Base-by-base conservation (phyloP, 1,140 invertebrate species). In the Euschistus heros region DNA sequence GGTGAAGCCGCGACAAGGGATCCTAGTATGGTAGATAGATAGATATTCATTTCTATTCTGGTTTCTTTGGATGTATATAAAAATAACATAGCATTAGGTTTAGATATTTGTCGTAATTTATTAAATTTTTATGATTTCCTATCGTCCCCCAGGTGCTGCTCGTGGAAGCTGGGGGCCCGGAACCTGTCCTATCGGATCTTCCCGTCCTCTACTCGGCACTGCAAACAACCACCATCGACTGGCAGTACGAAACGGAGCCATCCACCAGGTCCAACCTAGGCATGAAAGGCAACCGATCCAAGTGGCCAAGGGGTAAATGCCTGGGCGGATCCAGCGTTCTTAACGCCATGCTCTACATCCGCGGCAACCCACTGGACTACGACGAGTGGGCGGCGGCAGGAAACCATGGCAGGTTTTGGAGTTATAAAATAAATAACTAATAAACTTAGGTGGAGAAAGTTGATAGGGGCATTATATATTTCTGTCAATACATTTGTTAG, bases 291-390 rank as follows among this genome's bases (percentile, higher is more conserved):
- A 65, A 62, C 2, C 72, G 75, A 37, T 85, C 83, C 68, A 79
- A 75, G 37, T 80, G 81, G 77, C 81, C 83, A 0, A 73, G 82
- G 60, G 84, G 84, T 2, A 83, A 79, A 70, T 70, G 71, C 0
- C 69, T 92, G 5, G 93, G 93, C 13, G 93, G 94, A 2, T 86
- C 83, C 2, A 91, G 88, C 69, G 83, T 85, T 4, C 75, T 94
- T 15, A 95, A 95, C 72, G 91, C 88, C 3, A 94, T 95, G 91
- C 79, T 92, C 44, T 95, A 94, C 69, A 82, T 93, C 0, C 77
- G 92, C 33, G 92, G 92, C 0, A 92, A 95, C 76, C 82, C 79
- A 44, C 77, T 74, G 4, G 92, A 95, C 75, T 97, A 94, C 72
- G 88, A 97, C 72, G 73, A 81, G 17, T 96, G 91, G 91, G 83